Conservation (phyloP, 1,140 invertebrate species). For the Diploscapter pachys region DNA sequence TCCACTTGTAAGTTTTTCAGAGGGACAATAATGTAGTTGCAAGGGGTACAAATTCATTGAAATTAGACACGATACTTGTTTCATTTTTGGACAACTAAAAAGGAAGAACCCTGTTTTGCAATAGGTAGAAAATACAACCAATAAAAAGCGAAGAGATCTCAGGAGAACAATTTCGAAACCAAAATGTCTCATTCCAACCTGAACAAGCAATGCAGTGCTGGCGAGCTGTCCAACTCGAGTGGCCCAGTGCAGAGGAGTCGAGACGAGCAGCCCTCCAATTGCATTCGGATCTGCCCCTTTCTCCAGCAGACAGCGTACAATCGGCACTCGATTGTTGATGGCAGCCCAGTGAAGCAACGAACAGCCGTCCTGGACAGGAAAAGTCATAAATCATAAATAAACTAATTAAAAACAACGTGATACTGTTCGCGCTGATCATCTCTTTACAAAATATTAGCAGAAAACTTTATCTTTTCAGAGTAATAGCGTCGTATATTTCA, state of each 20-base stretch:
- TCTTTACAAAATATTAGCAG: no score
- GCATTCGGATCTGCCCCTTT: conserved; percentile 86
- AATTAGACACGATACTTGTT: not conserved
- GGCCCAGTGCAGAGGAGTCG: conserved; percentile 94
- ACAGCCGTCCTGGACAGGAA: conserved; percentile 60
- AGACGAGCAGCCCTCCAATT: conserved; percentile 84
- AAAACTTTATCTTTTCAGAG: no score
- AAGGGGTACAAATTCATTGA: no score
- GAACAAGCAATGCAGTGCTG: conserved; percentile 13
- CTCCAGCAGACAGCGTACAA: conserved; percentile 63
- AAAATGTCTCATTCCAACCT: not conserved
- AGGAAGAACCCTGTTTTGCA: not conserved
- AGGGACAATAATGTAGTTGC: no score
- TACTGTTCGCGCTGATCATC: no score
- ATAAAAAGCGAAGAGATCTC: no score
- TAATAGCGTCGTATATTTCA: no score
- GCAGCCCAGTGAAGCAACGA: conserved; percentile 92
- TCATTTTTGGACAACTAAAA: conserved; percentile 1
- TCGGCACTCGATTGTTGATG: conserved; percentile 77
- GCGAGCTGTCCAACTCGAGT: conserved; percentile 65
- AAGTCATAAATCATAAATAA: no score
- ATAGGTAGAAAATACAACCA: not conserved
- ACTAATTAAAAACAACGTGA: no score
- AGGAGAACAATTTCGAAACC: no score
- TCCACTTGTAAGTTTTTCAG: no score